Evolutionary conservation across 2,797 vertebrate species (phyloP).

Genomic region (Sebastes taczanowskii): DNA sequence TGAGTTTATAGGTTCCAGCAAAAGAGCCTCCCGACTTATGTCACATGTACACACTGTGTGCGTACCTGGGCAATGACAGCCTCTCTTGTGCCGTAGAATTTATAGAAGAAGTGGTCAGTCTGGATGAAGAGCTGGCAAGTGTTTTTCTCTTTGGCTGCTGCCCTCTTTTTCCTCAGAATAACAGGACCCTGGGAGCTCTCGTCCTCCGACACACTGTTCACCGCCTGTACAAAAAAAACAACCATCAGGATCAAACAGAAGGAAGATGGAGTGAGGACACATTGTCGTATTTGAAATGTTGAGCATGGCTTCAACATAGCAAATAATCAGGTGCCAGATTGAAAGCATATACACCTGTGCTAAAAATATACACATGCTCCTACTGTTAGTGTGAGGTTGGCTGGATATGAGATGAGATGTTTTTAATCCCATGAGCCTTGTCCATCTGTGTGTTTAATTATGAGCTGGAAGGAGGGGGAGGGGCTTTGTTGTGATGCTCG

Average conservation of each 20-base stretch:
- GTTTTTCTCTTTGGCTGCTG: slow-evolving; percentile 89
- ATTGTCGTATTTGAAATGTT: neutral
- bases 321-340: neutral
- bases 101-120: slow-evolving; percentile 93
- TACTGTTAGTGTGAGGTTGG: neutral
- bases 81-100: slow-evolving; percentile 89
- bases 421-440: slow-evolving; percentile 13
- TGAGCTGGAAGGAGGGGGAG: neutral
- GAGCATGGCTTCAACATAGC: neutral
- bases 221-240: slow-evolving; percentile 50
- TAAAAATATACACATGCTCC: neutral
- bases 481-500: slow-evolving; percentile 20
- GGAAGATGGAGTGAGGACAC: neutral
- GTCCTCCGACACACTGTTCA: slow-evolving; percentile 35
- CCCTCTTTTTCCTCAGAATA: slow-evolving; percentile 89
- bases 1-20: too few species aligned
- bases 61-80: slow-evolving; percentile 96
- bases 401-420: neutral
- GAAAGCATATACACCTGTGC: neutral
- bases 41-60: neutral
- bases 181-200: slow-evolving; percentile 81
- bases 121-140: slow-evolving; percentile 97
- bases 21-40: neutral
- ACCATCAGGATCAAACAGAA: neutral
- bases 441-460: slow-evolving; percentile 38